Conservation (phyloP, 2,113 vertebrate genomes). For the Microtus pennsylvanicus region DNA sequence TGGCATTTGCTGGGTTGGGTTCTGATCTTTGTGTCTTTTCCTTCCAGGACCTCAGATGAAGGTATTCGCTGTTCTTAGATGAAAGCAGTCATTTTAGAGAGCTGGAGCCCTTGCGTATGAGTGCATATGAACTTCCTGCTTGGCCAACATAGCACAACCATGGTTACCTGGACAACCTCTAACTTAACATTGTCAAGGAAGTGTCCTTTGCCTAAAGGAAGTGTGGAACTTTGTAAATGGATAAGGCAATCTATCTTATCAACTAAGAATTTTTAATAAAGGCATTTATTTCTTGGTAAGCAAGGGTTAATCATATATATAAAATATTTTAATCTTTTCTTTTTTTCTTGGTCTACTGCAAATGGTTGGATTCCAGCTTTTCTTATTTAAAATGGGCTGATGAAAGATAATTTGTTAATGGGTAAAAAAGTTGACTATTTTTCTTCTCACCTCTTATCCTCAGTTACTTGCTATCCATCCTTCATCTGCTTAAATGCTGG, state of each 20-base stretch:
- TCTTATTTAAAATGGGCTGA: background rate
- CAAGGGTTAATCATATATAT: background rate
- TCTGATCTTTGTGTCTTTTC: background rate
- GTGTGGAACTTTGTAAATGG: background rate
- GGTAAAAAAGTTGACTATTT: slow-evolving; percentile 8
- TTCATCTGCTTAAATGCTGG: background rate
- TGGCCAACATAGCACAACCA: background rate
- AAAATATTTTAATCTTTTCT: background rate
- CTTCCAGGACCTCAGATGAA: too few species aligned
- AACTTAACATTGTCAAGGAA: background rate
- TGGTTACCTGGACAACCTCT: background rate
- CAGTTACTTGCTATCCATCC: background rate
- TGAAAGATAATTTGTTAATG: slow-evolving; percentile 8
- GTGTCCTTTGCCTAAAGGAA: background rate
- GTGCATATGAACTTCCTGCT: background rate
- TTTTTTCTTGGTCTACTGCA: background rate
- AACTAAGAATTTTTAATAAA: slow-evolving; percentile 24
- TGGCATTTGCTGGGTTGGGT: background rate
- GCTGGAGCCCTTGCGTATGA: background rate
- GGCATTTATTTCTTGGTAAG: background rate
- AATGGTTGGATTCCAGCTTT: background rate
- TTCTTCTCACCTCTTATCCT: background rate
- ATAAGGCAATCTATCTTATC: background rate
- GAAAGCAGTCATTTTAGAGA: background rate
- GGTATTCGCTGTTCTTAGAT: background rate